These are phyloP conservation scores for Rhingia rostrata DNA, from an alignment of 2,888 invertebrate species.

Conservation along the genomic window DNA sequence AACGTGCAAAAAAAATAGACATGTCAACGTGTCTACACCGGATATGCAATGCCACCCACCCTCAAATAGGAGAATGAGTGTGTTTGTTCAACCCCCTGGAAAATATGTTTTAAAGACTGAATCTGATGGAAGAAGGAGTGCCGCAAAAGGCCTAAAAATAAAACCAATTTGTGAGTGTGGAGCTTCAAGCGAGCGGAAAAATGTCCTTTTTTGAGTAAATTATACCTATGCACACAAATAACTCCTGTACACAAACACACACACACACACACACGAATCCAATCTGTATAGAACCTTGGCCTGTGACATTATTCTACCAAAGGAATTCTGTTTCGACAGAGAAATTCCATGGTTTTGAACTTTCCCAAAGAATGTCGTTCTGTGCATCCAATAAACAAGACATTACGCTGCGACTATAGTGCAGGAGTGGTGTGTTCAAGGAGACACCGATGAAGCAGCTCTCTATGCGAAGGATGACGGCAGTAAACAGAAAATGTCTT, in stretches of 20 bases:
- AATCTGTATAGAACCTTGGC: slow-evolving; percentile 43
- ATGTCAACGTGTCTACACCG: slow-evolving; percentile 55
- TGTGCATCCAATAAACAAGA: slow-evolving; percentile 72
- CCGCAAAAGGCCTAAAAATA: slow-evolving; percentile 52
- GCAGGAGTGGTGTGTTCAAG: neutral
- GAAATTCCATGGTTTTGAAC: slow-evolving; percentile 64
- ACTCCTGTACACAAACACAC: too few species aligned
- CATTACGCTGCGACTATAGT: slow-evolving; percentile 17
- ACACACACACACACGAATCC: too few species aligned
- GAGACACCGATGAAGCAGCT: neutral
- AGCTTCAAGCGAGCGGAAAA: slow-evolving; percentile 56
- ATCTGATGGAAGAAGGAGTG: slow-evolving; percentile 7
- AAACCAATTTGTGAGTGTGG: neutral
- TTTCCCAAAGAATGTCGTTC: slow-evolving; percentile 54
- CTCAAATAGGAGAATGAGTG: slow-evolving; percentile 31
- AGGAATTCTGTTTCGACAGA: slow-evolving; percentile 61
- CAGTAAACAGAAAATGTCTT: slow-evolving; percentile 59
- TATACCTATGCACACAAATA: too few species aligned
- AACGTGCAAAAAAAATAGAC: slow-evolving; percentile 19
- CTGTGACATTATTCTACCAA: slow-evolving; percentile 63
- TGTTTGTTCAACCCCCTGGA: slow-evolving; percentile 14
- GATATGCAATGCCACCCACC: slow-evolving; percentile 52
- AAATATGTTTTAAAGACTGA: slow-evolving; percentile 34
- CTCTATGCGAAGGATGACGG: slow-evolving; percentile 4
- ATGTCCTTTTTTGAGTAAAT: slow-evolving; percentile 16